Conservation (phyloP, 2,113 vertebrate genomes). For the Poeciliopsis occidentalis region DNA sequence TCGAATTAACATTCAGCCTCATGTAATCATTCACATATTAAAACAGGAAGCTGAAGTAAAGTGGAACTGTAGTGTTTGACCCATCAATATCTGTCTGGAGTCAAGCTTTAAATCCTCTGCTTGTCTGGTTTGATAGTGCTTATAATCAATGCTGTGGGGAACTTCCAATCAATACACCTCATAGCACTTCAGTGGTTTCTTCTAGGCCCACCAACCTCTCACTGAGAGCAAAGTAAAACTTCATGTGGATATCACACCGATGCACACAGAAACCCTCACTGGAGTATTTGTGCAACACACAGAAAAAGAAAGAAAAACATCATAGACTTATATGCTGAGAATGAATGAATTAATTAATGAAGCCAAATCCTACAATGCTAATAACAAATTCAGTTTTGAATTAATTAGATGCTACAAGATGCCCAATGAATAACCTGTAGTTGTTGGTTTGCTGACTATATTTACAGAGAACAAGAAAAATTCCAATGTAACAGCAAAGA, state of each 20-base stretch:
- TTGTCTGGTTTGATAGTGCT: constrained; percentile 57
- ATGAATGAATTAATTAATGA: background rate
- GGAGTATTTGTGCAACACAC: background rate
- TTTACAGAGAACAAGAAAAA: background rate
- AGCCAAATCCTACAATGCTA: too few species aligned
- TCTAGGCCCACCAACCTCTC: constrained; percentile 55
- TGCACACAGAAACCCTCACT: constrained; percentile 9
- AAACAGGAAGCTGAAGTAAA: constrained; percentile 36
- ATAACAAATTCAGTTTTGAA: too few species aligned
- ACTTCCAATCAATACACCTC: constrained; percentile 68
- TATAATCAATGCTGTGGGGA: constrained; percentile 67
- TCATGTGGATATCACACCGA: constrained; percentile 2
- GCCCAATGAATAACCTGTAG: too few species aligned
- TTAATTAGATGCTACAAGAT: too few species aligned
- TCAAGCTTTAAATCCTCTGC: constrained; percentile 56
- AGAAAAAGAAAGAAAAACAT: background rate
- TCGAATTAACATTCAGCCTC: background rate
- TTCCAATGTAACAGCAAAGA: background rate
- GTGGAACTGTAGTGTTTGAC: constrained; percentile 24
- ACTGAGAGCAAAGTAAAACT: constrained; percentile 14
- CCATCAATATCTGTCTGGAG: constrained; percentile 58
- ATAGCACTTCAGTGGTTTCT: constrained; percentile 63
- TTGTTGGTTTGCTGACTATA: background rate
- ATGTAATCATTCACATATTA: constrained; percentile 29
- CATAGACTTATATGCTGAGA: background rate